These are phyloP conservation scores for Cantharis rustica DNA, from an alignment of 2,888 invertebrate genomes.

Conservation along the genomic window DNA sequence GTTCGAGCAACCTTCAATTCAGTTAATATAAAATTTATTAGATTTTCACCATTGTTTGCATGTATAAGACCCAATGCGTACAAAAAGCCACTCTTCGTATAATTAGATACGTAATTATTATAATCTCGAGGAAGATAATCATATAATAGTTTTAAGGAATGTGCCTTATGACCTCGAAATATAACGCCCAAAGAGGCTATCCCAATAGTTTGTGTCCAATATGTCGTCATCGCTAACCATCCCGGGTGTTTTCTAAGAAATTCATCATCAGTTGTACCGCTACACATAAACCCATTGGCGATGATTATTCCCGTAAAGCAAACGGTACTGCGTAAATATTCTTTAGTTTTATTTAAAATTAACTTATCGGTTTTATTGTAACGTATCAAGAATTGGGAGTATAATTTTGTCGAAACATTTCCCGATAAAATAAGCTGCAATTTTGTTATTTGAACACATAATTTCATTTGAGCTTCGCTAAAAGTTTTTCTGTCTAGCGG, in stretches of 20 bases:
- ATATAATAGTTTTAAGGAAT: constrained; percentile 96
- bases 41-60: constrained; percentile 96
- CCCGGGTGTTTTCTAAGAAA: constrained; percentile 98
- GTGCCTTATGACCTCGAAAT: constrained; percentile 95
- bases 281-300: constrained; percentile 98
- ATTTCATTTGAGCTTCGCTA: too few relatives aligned
- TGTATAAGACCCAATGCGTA: constrained; percentile 98
- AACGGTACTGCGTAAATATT: constrained; percentile 96
- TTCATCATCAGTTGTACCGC: constrained; percentile 98
- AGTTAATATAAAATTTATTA: constrained; percentile 92
- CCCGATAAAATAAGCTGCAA: constrained; percentile 92
- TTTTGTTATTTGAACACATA: too few relatives aligned
- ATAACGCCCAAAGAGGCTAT: constrained; percentile 98
- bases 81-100: constrained; percentile 90
- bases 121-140: constrained; percentile 48
- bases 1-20: constrained; percentile 95
- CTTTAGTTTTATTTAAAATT: constrained; percentile 90
- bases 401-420: constrained; percentile 93
- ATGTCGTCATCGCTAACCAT: constrained; percentile 97
- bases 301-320: constrained; percentile 99
- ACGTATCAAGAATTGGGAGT: constrained; percentile 95
- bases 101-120: constrained; percentile 67
- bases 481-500: too few relatives aligned
- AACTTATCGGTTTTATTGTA: constrained; percentile 98
- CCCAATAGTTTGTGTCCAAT: constrained; percentile 99